Evolutionary conservation across 2,113 vertebrate genomes (phyloP).

Genomic region (Globicephala melas): DNA sequence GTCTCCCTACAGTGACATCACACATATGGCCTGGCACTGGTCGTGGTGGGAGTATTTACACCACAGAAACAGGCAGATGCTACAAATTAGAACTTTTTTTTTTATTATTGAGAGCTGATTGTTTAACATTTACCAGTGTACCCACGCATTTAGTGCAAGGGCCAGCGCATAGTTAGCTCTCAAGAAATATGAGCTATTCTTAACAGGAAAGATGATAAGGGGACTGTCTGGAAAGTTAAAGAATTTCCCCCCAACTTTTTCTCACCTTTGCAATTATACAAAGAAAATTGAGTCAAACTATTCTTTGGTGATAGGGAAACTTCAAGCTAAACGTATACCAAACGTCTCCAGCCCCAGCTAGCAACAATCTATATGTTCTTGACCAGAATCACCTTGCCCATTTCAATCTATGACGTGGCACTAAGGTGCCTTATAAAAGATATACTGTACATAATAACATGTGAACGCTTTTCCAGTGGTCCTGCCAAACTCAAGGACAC

Average conservation of each 20-base stretch:
- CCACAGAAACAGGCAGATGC: not conserved
- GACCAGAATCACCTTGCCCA: not conserved
- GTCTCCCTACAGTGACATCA: not conserved
- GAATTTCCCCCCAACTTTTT: not conserved
- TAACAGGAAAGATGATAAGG: not conserved
- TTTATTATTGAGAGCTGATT: not conserved
- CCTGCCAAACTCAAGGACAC: not conserved
- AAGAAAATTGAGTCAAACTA: not conserved
- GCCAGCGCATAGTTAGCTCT: not conserved
- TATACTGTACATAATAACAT: not conserved
- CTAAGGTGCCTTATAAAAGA: not conserved
- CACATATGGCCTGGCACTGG: not conserved
- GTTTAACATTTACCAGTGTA: not conserved
- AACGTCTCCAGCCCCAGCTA: not conserved
- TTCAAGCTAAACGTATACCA: not conserved
- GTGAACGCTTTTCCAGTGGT: not conserved
- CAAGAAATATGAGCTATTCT: not conserved
- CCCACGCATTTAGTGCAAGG: not conserved
- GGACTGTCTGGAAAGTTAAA: not conserved
- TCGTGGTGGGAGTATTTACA: not conserved
- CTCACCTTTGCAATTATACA: not conserved
- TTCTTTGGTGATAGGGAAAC: not conserved
- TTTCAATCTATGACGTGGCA: not conserved
- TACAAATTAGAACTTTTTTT: not conserved
- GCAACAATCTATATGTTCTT: not conserved